phyloP scores from a whole-genome alignment of 2,888 invertebrate species.

The Nomada flava region DNA sequence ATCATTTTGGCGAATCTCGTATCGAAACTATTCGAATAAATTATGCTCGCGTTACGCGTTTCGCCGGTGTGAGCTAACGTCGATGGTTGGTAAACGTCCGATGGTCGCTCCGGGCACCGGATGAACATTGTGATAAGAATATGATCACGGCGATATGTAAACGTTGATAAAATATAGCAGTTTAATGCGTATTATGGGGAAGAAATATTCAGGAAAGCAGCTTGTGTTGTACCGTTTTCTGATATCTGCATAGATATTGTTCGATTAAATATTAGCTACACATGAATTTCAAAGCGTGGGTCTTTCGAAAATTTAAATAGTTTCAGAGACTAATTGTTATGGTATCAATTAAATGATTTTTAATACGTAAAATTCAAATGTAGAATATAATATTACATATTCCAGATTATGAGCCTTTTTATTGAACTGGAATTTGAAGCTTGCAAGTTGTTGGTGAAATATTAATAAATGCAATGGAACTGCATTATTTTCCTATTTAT shows the following conservation, averaged over 20 bases:
- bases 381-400: too few relatives aligned
- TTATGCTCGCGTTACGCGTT: slow-evolving; percentile 35
- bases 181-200: neutral
- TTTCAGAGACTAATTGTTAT: neutral
- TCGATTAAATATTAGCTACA: neutral
- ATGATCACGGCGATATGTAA: slow-evolving; percentile 36
- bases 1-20: slow-evolving; percentile 42
- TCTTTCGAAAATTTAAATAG: neutral
- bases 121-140: slow-evolving; percentile 42
- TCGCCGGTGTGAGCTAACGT: slow-evolving; percentile 23
- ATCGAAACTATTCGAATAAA: slow-evolving; percentile 39
- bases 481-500: too few relatives aligned
- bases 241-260: neutral
- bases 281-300: too few relatives aligned
- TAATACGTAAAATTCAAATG: too few relatives aligned
- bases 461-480: too few relatives aligned
- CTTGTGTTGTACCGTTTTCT: neutral
- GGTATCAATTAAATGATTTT: too few relatives aligned
- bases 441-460: too few relatives aligned
- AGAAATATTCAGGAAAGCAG: neutral
- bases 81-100: slow-evolving; percentile 14
- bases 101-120: slow-evolving; percentile 29
- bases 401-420: too few relatives aligned
- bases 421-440: too few relatives aligned
- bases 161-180: slow-evolving; percentile 27